Percentiles rank a stretch among this genome's conserved stretches.
Conservation (phyloP, 2,888 invertebrate genomes). For the Caenorhabditis panamensis region DNA sequence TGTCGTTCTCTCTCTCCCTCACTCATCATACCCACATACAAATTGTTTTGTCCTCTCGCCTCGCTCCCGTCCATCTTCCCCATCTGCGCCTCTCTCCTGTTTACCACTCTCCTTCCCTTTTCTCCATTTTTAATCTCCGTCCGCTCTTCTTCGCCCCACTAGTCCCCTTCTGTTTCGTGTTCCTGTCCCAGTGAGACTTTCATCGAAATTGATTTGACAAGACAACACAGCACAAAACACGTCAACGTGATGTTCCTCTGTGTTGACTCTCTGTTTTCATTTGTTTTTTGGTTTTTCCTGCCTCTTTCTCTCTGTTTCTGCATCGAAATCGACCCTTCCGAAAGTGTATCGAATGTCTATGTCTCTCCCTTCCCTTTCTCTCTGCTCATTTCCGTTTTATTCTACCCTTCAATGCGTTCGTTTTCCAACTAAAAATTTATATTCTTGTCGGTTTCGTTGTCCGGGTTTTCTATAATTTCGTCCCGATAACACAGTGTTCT, state of each 20-base stretch:
- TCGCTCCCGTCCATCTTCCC: slow-evolving; percentile 17
- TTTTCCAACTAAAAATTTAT: neutral
- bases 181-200: neutral
- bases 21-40: slow-evolving; percentile 22
- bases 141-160: slow-evolving; percentile 6
- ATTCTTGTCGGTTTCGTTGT: neutral
- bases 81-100: slow-evolving; percentile 40
- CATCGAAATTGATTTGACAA: neutral
- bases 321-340: slow-evolving; percentile 4
- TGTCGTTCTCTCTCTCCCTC: slow-evolving; percentile 7
- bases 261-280: neutral
- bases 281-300: neutral
- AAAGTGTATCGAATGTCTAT: neutral
- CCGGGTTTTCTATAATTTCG: neutral
- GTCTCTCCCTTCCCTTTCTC: slow-evolving; percentile 4
- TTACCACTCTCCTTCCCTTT: slow-evolving; percentile 48
- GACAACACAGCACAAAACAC: too few relatives aligned
- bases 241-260: too few relatives aligned
- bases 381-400: neutral
- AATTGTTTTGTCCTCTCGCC: slow-evolving; percentile 47
- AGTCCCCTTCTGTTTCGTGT: slow-evolving; percentile 9
- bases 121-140: slow-evolving; percentile 57
- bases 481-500: slow-evolving; percentile 17
- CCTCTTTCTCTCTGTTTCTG: slow-evolving; percentile 1
- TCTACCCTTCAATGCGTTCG: neutral